phyloP scores from a whole-genome alignment of 2,888 invertebrate species.

The Agrotis ipsilon region DNA sequence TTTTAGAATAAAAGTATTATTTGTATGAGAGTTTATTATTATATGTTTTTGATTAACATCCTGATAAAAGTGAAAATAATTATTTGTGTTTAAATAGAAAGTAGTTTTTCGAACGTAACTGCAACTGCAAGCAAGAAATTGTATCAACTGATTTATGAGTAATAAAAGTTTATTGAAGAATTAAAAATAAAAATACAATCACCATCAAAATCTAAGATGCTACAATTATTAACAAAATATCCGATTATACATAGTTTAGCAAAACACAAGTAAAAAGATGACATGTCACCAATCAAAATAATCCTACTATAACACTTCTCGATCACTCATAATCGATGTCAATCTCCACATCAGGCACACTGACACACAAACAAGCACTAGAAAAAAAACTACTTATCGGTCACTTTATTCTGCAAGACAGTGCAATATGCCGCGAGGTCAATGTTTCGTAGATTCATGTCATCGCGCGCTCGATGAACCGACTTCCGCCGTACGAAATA shows the following conservation, averaged over 20 bases:
- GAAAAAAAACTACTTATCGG: constrained; percentile 26
- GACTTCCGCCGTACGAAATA: constrained; percentile 74
- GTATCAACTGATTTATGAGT: no score
- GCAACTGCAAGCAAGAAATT: constrained; percentile 3
- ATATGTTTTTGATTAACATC: constrained; percentile 49
- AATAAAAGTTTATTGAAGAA: no score
- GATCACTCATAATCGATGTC: constrained; percentile 48
- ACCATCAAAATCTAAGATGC: neutral
- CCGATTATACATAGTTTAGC: neutral
- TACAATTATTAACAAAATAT: neutral
- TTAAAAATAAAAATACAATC: neutral
- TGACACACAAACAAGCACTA: constrained; percentile 44
- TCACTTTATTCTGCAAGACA: constrained; percentile 47
- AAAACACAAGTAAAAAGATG: constrained; percentile 1
- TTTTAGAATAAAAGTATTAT: constrained; percentile 44
- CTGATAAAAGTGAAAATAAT: constrained; percentile 40
- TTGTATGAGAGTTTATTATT: constrained; percentile 55
- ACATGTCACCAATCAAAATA: constrained; percentile 17
- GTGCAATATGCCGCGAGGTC: constrained; percentile 55
- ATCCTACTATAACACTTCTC: constrained; percentile 39
- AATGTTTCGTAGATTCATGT: constrained; percentile 67
- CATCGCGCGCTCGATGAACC: constrained; percentile 76
- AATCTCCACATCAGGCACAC: constrained; percentile 48
- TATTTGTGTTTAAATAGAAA: constrained; percentile 51
- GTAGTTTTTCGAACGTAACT: neutral